Percentiles rank a stretch among this genome's conserved stretches.
phyloP scores from a whole-genome alignment of 64 coral and sea anemone species.

The Montipora efflorescens region DNA sequence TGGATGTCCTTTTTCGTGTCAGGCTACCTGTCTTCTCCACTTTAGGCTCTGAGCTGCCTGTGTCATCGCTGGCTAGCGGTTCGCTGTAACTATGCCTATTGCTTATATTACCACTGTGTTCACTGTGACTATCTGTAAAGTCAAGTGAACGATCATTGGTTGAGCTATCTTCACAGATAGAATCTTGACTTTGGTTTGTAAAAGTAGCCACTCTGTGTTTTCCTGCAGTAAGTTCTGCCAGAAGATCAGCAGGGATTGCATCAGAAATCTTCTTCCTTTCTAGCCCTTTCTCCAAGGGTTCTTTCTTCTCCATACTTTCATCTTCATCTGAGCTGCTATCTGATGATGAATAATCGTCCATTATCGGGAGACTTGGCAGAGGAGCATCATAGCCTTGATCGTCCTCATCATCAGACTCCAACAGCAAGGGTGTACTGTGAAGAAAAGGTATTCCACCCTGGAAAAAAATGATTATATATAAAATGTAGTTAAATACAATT shows the following conservation, averaged over 20 bases:
- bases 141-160: conserved; percentile 56
- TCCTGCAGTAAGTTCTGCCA: conserved; percentile 29
- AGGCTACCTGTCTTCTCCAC: conserved; percentile 41
- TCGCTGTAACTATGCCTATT: conserved; percentile 80
- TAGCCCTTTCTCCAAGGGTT: conserved; percentile 2
- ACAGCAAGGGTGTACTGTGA: conserved; percentile 40
- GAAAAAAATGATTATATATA: neutral
- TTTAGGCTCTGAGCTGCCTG: conserved; percentile 67
- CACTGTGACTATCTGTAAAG: conserved; percentile 84
- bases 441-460: neutral
- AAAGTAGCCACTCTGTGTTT: neutral
- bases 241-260: conserved; percentile 33
- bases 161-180: conserved; percentile 25
- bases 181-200: conserved; percentile 46
- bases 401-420: conserved; percentile 4
- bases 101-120: conserved; percentile 73
- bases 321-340: conserved; percentile 95
- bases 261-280: conserved; percentile 29
- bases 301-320: conserved; percentile 66
- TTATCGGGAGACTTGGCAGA: conserved; percentile 71
- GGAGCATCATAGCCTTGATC: conserved; percentile 74
- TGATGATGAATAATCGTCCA: conserved; percentile 76
- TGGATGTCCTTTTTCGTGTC: conserved; percentile 83
- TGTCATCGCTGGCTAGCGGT: conserved; percentile 72
- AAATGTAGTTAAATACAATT: no score